These are phyloP conservation scores for Eristalis tenax DNA, from an alignment of 2,888 invertebrate genomes.

Conservation along the genomic window DNA sequence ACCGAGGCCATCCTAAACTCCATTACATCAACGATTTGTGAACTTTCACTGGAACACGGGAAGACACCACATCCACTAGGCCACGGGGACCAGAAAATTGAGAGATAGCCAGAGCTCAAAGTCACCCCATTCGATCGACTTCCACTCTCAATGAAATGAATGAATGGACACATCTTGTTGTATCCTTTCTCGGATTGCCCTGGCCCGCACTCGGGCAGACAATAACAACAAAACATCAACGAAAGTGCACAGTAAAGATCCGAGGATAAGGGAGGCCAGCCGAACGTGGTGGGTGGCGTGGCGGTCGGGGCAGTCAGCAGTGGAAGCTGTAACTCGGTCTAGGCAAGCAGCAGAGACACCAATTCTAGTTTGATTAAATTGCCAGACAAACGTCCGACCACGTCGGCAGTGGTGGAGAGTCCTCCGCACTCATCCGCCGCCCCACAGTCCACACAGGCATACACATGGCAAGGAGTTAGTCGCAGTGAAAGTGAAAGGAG, in stretches of 20 bases:
- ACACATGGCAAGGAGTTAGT: conserved; percentile 42
- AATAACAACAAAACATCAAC: conserved; percentile 49
- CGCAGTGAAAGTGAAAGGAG: conserved; percentile 53
- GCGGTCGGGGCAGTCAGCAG: not conserved
- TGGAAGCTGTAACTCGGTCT: not conserved
- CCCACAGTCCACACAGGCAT: not conserved
- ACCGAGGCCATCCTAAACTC: conserved; percentile 33
- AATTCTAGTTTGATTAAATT: conserved; percentile 63
- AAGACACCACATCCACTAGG: conserved; percentile 16
- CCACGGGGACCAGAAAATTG: conserved; percentile 39
- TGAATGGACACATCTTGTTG: conserved; percentile 44
- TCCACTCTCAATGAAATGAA: conserved; percentile 48
- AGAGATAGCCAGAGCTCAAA: conserved; percentile 31
- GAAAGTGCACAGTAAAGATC: conserved; percentile 51
- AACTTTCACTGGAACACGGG: conserved; percentile 47
- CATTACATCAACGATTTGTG: conserved; percentile 66
- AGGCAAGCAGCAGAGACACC: conserved; percentile 24
- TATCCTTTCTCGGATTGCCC: conserved; percentile 44
- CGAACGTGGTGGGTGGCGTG: not conserved
- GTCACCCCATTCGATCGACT: conserved; percentile 49
- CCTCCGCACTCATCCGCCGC: not conserved
- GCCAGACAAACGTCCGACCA: conserved; percentile 49
- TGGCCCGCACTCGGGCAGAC: conserved; percentile 12
- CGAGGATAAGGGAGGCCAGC: conserved; percentile 19
- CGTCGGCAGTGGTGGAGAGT: conserved; percentile 1